Conservation (phyloP, 2,888 invertebrate species). For the Druceiella hillmani region DNA sequence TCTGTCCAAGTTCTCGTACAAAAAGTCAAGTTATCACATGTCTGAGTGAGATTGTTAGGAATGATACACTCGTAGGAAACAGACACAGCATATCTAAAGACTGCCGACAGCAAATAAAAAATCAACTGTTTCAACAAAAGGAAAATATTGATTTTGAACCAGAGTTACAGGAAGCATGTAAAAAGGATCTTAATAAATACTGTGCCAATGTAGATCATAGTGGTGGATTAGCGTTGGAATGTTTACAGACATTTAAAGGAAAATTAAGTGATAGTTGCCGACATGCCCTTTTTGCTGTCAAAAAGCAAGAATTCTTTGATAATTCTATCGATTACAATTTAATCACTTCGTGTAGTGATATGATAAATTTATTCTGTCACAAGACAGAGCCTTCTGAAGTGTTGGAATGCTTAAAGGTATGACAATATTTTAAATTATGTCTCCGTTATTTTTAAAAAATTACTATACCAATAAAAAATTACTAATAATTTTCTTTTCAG, state of each 20-base stretch:
- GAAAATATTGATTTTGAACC: slow-evolving; percentile 87
- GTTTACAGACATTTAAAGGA: slow-evolving; percentile 61
- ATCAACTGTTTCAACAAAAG: slow-evolving; percentile 87
- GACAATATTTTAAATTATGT: slow-evolving; percentile 8
- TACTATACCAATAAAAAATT: slow-evolving; percentile 2
- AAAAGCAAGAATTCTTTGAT: slow-evolving; percentile 80
- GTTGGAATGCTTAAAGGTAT: slow-evolving; percentile 72
- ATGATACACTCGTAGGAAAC: slow-evolving; percentile 74
- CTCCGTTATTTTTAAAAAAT: neutral
- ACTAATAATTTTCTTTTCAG: slow-evolving; percentile 35
- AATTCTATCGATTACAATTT: slow-evolving; percentile 84
- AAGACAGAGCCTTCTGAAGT: slow-evolving; percentile 63
- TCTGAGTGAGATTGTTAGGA: slow-evolving; percentile 84
- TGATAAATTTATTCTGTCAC: slow-evolving; percentile 81
- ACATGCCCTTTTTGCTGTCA: slow-evolving; percentile 76
- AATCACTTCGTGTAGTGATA: slow-evolving; percentile 75
- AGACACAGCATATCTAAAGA: slow-evolving; percentile 79
- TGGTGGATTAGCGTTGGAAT: slow-evolving; percentile 72
- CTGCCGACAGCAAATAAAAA: slow-evolving; percentile 85
- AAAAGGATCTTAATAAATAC: slow-evolving; percentile 65
- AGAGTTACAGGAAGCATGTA: slow-evolving; percentile 76
- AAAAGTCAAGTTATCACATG: slow-evolving; percentile 78
- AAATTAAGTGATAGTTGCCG: slow-evolving; percentile 67
- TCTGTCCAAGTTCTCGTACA: slow-evolving; percentile 64
- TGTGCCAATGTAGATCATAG: slow-evolving; percentile 67